Percentiles rank a stretch among this genome's conserved stretches.
Evolutionary conservation across 2,113 vertebrate genomes (phyloP).

Genomic region (Xiphophorus maculatus): DNA sequence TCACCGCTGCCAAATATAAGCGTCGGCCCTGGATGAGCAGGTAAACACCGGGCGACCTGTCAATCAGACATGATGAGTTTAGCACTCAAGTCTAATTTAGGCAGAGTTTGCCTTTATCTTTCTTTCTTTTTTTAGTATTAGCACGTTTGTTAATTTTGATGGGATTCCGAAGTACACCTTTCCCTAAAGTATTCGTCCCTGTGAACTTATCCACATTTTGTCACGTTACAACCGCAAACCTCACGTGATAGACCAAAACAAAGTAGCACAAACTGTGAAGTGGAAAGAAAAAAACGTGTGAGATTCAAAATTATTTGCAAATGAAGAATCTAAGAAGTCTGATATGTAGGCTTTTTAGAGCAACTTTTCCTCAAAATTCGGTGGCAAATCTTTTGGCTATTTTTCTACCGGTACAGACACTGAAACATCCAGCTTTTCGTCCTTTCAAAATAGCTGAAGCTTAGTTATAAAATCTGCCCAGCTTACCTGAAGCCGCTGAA

Average conservation of each 20-base stretch:
- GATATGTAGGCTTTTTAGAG: no score
- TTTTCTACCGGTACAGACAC: not conserved
- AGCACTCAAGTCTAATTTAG: not conserved
- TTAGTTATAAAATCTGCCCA: not conserved
- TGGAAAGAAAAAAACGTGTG: no score
- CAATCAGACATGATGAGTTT: not conserved
- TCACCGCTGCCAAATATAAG: slow-evolving; percentile 3
- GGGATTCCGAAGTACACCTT: not conserved
- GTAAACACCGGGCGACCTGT: slow-evolving; percentile 5
- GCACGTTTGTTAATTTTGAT: not conserved
- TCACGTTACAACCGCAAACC: no score
- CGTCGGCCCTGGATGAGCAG: slow-evolving; percentile 9
- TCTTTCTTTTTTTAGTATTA: not conserved
- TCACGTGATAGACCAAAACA: no score
- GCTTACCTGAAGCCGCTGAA: not conserved
- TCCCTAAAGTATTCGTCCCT: not conserved
- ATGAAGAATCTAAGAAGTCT: no score
- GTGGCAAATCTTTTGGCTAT: not conserved
- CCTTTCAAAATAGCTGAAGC: not conserved
- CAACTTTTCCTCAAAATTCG: not conserved
- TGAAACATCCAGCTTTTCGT: no score
- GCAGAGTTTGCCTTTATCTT: not conserved
- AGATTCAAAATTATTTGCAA: no score
- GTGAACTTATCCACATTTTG: no score
- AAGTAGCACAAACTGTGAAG: no score